Conservation (phyloP, 1,140 invertebrate species). For the Potamilus streckersoni region DNA sequence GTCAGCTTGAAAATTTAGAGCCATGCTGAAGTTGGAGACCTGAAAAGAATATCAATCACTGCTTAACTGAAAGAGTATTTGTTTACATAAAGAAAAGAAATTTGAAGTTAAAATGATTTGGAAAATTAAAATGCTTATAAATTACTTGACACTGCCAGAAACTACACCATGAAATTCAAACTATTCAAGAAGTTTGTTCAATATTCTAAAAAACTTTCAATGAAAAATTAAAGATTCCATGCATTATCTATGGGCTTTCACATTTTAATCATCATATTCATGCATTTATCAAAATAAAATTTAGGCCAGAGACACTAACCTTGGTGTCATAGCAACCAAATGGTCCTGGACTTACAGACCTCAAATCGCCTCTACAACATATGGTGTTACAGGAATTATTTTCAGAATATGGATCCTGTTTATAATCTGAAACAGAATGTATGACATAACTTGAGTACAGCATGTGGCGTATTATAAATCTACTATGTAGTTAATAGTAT, state of each 20-base stretch:
- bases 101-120: not conserved
- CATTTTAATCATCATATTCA: not conserved
- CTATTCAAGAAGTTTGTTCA: not conserved
- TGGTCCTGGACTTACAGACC: conserved; percentile 30
- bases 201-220: not conserved
- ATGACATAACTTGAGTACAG: not conserved
- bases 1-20: conserved; percentile 47
- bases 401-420: conserved; percentile 60
- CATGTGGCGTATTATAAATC: no score
- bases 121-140: not conserved
- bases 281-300: not conserved
- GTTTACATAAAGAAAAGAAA: not conserved
- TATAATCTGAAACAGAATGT: conserved; percentile 53
- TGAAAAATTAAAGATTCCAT: no score
- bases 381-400: conserved; percentile 57
- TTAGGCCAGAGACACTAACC: conserved; percentile 30
- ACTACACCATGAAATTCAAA: not conserved
- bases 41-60: conserved; percentile 26
- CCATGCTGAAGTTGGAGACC: conserved; percentile 61
- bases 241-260: no score
- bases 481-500: no score
- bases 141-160: not conserved
- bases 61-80: not conserved
- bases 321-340: conserved; percentile 66
- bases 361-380: conserved; percentile 63